phyloP scores from a whole-genome alignment of 1,140 invertebrate genomes.

The Apis florea region DNA sequence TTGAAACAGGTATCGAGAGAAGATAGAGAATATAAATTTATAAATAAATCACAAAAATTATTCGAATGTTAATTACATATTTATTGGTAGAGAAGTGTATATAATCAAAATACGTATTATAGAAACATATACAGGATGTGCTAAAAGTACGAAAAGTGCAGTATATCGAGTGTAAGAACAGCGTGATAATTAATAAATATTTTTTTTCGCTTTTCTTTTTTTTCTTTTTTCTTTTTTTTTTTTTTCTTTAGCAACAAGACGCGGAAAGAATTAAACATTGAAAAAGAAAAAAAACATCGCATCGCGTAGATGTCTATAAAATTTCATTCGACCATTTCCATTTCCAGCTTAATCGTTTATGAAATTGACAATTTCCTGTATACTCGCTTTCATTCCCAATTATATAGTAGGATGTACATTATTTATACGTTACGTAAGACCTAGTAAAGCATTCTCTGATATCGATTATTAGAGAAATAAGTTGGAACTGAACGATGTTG shows the following conservation, averaged over 20 bases:
- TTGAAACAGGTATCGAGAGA: too few species aligned
- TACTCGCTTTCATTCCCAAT: neutral
- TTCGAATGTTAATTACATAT: constrained; percentile 30
- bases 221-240: neutral
- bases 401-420: neutral
- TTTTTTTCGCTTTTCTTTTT: neutral
- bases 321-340: neutral
- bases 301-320: neutral
- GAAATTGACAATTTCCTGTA: neutral
- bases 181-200: constrained; percentile 13
- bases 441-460: constrained; percentile 1
- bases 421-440: constrained; percentile 17
- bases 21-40: neutral
- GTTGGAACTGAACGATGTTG: neutral
- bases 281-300: neutral
- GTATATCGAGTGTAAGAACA: constrained; percentile 35
- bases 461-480: constrained; percentile 17
- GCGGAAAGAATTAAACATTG: too few species aligned
- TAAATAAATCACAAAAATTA: neutral
- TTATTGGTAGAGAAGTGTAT: constrained; percentile 51
- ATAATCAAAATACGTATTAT: constrained; percentile 51
- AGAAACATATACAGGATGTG: constrained; percentile 41
- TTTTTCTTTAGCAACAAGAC: neutral
- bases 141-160: constrained; percentile 15
- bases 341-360: neutral